Evolutionary conservation across 2,113 vertebrate genomes (phyloP).

Genomic region (Cheirogaleus medius): DNA sequence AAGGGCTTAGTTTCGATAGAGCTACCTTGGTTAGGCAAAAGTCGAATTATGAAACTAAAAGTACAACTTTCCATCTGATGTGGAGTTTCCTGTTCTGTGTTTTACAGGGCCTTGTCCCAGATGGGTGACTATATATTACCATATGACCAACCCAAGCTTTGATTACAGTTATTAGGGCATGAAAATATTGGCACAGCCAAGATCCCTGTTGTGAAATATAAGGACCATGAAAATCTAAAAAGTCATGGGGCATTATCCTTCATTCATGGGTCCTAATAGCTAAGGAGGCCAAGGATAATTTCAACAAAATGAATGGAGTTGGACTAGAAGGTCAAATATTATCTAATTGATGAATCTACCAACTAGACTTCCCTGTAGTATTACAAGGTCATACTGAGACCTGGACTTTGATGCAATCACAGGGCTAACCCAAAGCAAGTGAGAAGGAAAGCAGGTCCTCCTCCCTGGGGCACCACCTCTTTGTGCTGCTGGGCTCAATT

Average conservation of each 20-base stretch:
- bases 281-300: neutral
- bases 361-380: neutral
- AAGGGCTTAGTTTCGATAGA: constrained; percentile 62
- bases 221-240: constrained; percentile 46
- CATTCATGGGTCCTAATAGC: neutral
- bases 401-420: neutral
- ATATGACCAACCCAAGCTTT: constrained; percentile 59
- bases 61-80: constrained; percentile 85
- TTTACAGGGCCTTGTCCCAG: constrained; percentile 78
- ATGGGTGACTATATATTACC: constrained; percentile 68
- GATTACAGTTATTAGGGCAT: constrained; percentile 68
- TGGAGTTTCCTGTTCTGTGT: constrained; percentile 83
- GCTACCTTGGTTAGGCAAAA: constrained; percentile 80
- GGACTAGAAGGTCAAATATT: neutral
- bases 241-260: neutral
- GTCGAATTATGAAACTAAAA: constrained; percentile 86
- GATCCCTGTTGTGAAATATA: constrained; percentile 53
- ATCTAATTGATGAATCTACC: neutral
- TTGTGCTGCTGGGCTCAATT: neutral
- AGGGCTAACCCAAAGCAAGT: neutral
- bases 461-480: neutral
- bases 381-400: neutral
- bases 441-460: constrained; percentile 16
- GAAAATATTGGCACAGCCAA: constrained; percentile 70
- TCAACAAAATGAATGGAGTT: neutral